phyloP scores from a whole-genome alignment of 1,140 invertebrate genomes.

The Chironomus tepperi region DNA sequence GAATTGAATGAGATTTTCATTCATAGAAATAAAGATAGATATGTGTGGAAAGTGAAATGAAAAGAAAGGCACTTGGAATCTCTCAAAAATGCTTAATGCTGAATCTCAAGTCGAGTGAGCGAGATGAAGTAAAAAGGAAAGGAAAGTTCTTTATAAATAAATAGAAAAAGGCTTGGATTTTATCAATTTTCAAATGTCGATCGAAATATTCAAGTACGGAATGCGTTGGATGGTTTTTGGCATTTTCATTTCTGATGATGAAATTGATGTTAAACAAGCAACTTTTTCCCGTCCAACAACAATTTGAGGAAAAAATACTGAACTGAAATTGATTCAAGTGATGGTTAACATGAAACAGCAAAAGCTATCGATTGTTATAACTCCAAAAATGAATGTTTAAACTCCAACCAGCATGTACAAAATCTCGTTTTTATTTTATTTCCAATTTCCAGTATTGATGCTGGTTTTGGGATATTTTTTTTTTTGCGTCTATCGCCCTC shows the following conservation, averaged over 20 bases:
- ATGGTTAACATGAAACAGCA: constrained; percentile 18
- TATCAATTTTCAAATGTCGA: not conserved
- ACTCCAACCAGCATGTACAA: not conserved
- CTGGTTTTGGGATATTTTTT: not conserved
- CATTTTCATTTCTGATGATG: not conserved
- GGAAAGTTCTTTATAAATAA: too few species aligned
- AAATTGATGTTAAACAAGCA: constrained; percentile 9
- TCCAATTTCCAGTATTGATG: not conserved
- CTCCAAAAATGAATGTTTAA: too few species aligned
- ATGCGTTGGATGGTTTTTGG: not conserved
- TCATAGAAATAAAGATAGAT: too few species aligned
- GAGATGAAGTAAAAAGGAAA: not conserved
- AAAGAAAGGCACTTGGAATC: constrained; percentile 1
- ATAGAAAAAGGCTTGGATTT: not conserved
- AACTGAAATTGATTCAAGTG: constrained; percentile 11
- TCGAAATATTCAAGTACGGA: not conserved
- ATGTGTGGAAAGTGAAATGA: not conserved
- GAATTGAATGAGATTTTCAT: not conserved
- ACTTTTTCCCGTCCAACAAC: not conserved
- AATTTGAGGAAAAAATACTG: too few species aligned
- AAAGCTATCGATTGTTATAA: not conserved
- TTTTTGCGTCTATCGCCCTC: not conserved
- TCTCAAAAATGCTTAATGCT: not conserved
- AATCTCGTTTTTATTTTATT: not conserved
- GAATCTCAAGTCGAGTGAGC: not conserved